Evolutionary conservation across 2,888 invertebrate genomes (phyloP), one percentile per base, ranked within the genome.

Genomic region (Cosmopolites sordidus): DNA sequence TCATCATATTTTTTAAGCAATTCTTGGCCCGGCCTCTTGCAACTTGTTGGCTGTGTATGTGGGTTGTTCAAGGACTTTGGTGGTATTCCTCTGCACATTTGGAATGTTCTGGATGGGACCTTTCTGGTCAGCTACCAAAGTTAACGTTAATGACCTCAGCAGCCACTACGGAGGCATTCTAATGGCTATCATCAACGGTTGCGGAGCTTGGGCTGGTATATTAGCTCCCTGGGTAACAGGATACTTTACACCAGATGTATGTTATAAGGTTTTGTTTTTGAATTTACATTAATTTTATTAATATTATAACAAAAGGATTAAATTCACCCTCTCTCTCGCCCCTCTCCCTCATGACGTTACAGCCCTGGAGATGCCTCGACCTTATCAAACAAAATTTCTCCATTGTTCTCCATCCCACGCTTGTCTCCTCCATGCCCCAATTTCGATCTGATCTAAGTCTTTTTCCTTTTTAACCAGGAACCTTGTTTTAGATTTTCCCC

Each of bases 81-180:
- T 44, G 1, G 38, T 50, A 12, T 39, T 50, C n/a, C 27, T 50
- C 8, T 43, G 27, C 22, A 79, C 83, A 43, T 69, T 79, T 27
- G 79, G 77, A 22, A 79, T 83, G 82, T 80, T 79, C 30, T 79
- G 82, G 56, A 84, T 84, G 83, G 85, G 83, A 1, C 80, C 83
- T 1, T 85, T 82, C 69, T 85, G 84, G 65, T 81, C 83, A 60
- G 82, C 82, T 51, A 78, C 83, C 63, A 82, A 83, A 69, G 82
- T 83, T 50, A 83, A 83, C 68, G 79, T 81, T 2, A 75, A 83
- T 69, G 84, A 84, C 63, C 75, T 84, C 16, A 79, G 81, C 1
- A 80, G 82, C 0, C 83, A 83, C 64, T 83, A 79, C 60, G 81
- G 83, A 0, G 83, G 83, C 0, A 81, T 81, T 1, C 73, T 82